Percentiles rank a stretch among this genome's conserved stretches.
These are phyloP conservation scores for Rotaria socialis DNA, from an alignment of 2,888 invertebrate species.

Conservation along the genomic window DNA sequence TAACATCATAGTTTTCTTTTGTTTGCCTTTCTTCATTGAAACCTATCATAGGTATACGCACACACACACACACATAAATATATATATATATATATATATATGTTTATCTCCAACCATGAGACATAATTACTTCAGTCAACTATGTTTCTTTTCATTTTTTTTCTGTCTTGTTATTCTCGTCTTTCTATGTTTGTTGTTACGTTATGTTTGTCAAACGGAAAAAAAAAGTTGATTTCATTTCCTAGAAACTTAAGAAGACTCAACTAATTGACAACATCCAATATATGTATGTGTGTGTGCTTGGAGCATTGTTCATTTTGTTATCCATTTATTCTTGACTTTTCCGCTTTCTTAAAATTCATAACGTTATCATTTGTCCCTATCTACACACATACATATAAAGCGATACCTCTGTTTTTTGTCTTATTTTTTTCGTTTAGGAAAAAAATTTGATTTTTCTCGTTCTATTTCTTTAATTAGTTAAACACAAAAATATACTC, in stretches of 20 bases:
- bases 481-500: not conserved
- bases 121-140: not conserved
- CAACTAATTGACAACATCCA: not conserved
- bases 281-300: not conserved
- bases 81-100: not conserved
- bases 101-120: not conserved
- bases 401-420: not conserved
- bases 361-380: not conserved
- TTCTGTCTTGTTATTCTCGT: conserved; percentile 4
- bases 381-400: not conserved
- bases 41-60: not conserved
- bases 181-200: not conserved
- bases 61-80: not conserved
- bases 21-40: conserved; percentile 10
- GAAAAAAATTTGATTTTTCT: not conserved
- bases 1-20: not conserved
- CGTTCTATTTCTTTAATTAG: not conserved
- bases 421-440: not conserved
- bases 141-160: not conserved
- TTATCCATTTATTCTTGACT: not conserved
- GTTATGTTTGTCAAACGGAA: not conserved
- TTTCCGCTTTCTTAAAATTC: not conserved
- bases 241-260: not conserved
- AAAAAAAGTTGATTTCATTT: not conserved
- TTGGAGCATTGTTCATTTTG: not conserved